Base-by-base conservation (phyloP, 2,797 vertebrate genomes). In the Cottoperca gobio region DNA sequence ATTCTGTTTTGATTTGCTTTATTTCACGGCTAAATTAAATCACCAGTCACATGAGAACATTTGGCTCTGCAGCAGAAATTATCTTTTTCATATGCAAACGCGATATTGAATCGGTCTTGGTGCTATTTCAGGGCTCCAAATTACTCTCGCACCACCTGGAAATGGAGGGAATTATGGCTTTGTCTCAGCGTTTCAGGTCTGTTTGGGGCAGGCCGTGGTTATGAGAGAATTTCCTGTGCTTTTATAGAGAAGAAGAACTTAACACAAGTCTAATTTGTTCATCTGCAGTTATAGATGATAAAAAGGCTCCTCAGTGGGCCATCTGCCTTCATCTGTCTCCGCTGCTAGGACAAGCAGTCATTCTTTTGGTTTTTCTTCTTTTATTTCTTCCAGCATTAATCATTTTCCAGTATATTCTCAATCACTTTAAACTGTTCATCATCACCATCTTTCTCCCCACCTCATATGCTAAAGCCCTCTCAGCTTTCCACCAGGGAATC, bases 101-200 rank as follows among this genome's bases (percentile, higher is more conserved):
- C 16, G 55, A 24, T 28, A 39, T 37, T 69, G 52, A 69, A 71
- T 50, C 45, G 53, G 54, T 63, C 42, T 69, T 12, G 0, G 50
- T 63, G 52, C 35, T 50, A 49, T 68, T 82, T 76, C 19, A 58
- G 53, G 63, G 49, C 3, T 4, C 60, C 37, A 31, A 62, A 74
- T 58, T 19, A 31, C 43, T 52, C 19, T 13, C 0, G 3, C 33
- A 17, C 23, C 12, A 58, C 19, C 46, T 73, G 76, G 52, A 82
- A 70, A 76, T 50, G 52, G 40, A 46, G 43, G 26, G n/a, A 79
- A 78, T 78, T 40, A 68, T 67, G 26, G 62, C 70, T 67, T 58
- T 58, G 54, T 63, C 46, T 77, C 39, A 43, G 45, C 49, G 72
- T 24, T 43, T 48, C 26, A n/a, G 50, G 28, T 33, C 31, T 72